Percentiles rank a stretch among this genome's conserved stretches.
phyloP scores from a whole-genome alignment of 37 sponge, comb jelly and placozoan genomes.

The Spongia lamella region DNA sequence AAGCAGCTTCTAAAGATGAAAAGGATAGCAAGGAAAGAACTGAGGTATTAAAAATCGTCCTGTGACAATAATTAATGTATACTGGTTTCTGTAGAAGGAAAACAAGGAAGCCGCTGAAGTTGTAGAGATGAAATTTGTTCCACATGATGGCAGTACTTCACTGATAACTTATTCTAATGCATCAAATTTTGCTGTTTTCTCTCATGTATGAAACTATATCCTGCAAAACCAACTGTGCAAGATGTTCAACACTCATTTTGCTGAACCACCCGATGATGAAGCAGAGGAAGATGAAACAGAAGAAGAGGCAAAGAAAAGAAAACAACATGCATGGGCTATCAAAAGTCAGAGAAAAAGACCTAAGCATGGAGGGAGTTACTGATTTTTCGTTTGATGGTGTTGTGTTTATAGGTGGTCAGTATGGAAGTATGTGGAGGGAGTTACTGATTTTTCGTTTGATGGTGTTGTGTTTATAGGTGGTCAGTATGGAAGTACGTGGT shows the following conservation, averaged over 20 bases:
- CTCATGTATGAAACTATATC: conserved; percentile 65
- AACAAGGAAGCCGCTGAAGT: background rate
- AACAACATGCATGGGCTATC: conserved; percentile 18
- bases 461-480: conserved; percentile 37
- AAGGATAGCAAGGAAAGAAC: too few species aligned
- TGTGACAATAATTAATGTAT: background rate
- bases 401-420: conserved; percentile 53
- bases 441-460: too few species aligned
- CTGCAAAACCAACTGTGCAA: conserved; percentile 71
- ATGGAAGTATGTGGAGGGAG: conserved; percentile 28
- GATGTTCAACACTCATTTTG: conserved; percentile 52
- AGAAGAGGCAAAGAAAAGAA: conserved; percentile 36
- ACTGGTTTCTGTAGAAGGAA: background rate
- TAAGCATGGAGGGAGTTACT: too few species aligned
- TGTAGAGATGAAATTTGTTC: conserved; percentile 46
- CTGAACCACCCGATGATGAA: conserved; percentile 20
- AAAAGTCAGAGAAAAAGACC: too few species aligned
- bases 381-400: too few species aligned
- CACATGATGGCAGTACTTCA: conserved; percentile 64
- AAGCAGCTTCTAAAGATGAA: too few species aligned
- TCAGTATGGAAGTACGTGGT: conserved; percentile 77
- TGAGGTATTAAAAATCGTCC: too few species aligned
- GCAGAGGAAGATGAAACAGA: conserved; percentile 37
- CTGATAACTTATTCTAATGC: conserved; percentile 63
- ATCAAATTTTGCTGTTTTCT: conserved; percentile 65